Conservation (phyloP, 2,888 invertebrate species). For the Drepanosiphum platanoidis region DNA sequence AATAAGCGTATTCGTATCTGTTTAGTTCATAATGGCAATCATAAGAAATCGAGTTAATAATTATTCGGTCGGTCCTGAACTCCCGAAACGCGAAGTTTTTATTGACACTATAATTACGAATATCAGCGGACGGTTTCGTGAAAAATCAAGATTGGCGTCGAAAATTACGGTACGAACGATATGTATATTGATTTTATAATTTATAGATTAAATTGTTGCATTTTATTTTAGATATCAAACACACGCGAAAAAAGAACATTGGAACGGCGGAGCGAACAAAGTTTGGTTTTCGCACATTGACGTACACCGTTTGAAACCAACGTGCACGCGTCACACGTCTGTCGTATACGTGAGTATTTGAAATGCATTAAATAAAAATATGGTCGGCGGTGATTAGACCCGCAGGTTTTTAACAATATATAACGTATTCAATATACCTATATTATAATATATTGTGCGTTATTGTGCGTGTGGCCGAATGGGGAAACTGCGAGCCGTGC, state of each 20-base stretch:
- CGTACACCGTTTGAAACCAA: background rate
- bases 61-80: no score
- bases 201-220: background rate
- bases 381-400: constrained; percentile 42
- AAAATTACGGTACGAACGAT: background rate
- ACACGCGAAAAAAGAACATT: background rate
- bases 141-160: no score
- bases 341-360: constrained; percentile 19
- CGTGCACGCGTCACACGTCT: background rate
- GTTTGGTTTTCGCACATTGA: background rate
- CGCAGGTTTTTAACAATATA: constrained; percentile 2
- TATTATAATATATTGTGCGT: background rate
- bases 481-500: constrained; percentile 34
- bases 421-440: constrained; percentile 30
- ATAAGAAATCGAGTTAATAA: no score
- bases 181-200: background rate
- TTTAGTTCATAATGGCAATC: no score
- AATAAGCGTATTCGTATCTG: no score
- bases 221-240: background rate
- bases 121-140: no score
- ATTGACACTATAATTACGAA: no score
- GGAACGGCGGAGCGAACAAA: background rate
- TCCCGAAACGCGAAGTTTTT: no score
- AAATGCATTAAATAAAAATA: constrained; percentile 42
- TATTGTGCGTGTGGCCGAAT: constrained; percentile 38